Conservation (phyloP, 2,888 invertebrate genomes). For the Drosophila nr. perissopoda region DNA sequence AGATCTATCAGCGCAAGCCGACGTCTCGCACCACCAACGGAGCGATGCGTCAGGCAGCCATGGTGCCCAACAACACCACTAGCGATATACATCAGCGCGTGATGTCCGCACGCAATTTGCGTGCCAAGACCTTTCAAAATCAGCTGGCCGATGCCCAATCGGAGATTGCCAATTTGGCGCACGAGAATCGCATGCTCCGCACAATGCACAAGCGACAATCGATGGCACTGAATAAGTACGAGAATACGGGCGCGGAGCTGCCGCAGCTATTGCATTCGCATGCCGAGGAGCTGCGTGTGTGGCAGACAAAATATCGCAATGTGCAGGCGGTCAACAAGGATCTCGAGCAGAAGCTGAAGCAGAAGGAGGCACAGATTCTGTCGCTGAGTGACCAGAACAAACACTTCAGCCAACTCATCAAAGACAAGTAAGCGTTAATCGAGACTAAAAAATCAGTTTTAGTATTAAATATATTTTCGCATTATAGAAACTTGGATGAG, state of each 20-base stretch:
- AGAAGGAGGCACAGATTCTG: conserved; percentile 89
- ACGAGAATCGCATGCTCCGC: conserved; percentile 91
- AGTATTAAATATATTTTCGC: neutral
- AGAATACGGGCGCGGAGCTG: conserved; percentile 91
- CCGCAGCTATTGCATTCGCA: conserved; percentile 90
- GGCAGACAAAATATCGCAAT: conserved; percentile 89
- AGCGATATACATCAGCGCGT: conserved; percentile 88
- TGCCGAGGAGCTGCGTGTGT: conserved; percentile 90
- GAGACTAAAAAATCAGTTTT: neutral
- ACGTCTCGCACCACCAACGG: conserved; percentile 35
- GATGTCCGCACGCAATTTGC: conserved; percentile 90
- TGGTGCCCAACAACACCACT: conserved; percentile 79
- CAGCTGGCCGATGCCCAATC: conserved; percentile 92
- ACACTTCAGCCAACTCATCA: conserved; percentile 89
- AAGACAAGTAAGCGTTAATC: conserved; percentile 87
- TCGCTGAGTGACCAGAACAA: conserved; percentile 89
- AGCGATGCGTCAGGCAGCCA: conserved; percentile 66
- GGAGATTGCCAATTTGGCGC: conserved; percentile 89
- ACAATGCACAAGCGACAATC: conserved; percentile 93
- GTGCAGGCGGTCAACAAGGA: conserved; percentile 88
- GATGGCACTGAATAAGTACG: conserved; percentile 90
- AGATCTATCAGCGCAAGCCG: conserved; percentile 78
- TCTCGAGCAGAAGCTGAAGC: conserved; percentile 88
- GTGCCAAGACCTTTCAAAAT: conserved; percentile 91
- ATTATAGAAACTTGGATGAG: conserved; percentile 88